phyloP scores from a whole-genome alignment of 2,888 invertebrate genomes.

The Callimorpha dominula region DNA sequence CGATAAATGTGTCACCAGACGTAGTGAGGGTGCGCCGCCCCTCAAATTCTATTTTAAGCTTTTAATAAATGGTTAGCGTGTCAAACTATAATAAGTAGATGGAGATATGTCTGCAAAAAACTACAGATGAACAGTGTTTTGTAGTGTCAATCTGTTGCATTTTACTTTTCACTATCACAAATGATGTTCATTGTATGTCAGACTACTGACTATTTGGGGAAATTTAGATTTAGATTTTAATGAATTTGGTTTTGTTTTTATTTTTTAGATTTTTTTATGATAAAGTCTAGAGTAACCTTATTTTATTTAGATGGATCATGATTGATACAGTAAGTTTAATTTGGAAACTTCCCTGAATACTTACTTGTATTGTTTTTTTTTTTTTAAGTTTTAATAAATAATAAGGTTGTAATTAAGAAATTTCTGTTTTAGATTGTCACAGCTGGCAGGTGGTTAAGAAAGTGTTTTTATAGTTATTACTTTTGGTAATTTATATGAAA shows the following conservation, averaged over 20 bases:
- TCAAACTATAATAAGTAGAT: not conserved
- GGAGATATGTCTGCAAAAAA: not conserved
- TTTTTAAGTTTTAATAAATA: too few species aligned
- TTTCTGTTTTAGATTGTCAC: too few species aligned
- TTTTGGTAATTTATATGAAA: too few species aligned
- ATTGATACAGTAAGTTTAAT: too few species aligned
- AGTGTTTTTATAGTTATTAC: too few species aligned
- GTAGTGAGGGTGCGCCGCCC: not conserved
- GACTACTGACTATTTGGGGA: not conserved
- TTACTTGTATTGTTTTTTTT: too few species aligned
- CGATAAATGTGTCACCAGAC: not conserved
- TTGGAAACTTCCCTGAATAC: too few species aligned
- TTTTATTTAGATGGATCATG: too few species aligned
- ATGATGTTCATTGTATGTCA: not conserved
- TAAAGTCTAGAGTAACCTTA: not conserved
- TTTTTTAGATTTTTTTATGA: not conserved
- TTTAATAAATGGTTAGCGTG: slow-evolving; percentile 28
- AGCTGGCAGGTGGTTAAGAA: too few species aligned
- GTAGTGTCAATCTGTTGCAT: not conserved
- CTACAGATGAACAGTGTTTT: not conserved
- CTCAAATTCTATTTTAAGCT: slow-evolving; percentile 18
- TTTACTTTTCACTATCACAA: not conserved
- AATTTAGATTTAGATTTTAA: too few species aligned
- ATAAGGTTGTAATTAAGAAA: too few species aligned
- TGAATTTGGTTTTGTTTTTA: not conserved